These are phyloP conservation scores for Notolabrus celidotus DNA, from an alignment of 2,797 vertebrate species.

Conservation along the genomic window DNA sequence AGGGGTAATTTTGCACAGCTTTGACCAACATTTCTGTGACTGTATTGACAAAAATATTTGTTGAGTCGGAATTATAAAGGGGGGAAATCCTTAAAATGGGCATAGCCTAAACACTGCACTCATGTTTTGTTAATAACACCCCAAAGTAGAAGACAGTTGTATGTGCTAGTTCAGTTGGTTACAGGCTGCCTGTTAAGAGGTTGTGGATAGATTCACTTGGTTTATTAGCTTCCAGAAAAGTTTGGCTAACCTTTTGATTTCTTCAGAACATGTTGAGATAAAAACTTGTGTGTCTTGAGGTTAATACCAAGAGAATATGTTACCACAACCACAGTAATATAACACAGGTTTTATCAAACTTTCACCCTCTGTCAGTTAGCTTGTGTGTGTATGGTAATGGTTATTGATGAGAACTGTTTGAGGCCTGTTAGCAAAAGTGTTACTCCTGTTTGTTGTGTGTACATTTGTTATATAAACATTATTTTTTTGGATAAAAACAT, in stretches of 20 bases:
- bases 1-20: too few species aligned
- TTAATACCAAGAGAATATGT: neutral
- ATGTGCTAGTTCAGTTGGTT: neutral
- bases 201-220: neutral
- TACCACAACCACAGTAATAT: neutral
- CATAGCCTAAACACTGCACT: too few species aligned
- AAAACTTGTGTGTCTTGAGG: neutral
- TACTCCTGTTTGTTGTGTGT: neutral
- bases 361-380: rapidly evolving
- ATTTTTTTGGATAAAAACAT: neutral
- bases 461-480: conserved; percentile 2
- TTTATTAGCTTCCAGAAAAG: neutral
- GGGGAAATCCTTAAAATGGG: too few species aligned
- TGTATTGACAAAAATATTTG: too few species aligned
- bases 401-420: neutral
- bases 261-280: neutral
- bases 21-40: too few species aligned
- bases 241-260: neutral
- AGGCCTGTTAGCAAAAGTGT: neutral
- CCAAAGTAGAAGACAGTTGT: neutral
- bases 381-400: neutral
- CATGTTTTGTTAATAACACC: neutral
- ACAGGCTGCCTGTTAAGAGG: neutral
- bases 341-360: neutral
- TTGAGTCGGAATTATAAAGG: too few species aligned